These are phyloP conservation scores for Gasterosteus nipponicus DNA, from an alignment of 2,113 vertebrate genomes.

Conservation along the genomic window DNA sequence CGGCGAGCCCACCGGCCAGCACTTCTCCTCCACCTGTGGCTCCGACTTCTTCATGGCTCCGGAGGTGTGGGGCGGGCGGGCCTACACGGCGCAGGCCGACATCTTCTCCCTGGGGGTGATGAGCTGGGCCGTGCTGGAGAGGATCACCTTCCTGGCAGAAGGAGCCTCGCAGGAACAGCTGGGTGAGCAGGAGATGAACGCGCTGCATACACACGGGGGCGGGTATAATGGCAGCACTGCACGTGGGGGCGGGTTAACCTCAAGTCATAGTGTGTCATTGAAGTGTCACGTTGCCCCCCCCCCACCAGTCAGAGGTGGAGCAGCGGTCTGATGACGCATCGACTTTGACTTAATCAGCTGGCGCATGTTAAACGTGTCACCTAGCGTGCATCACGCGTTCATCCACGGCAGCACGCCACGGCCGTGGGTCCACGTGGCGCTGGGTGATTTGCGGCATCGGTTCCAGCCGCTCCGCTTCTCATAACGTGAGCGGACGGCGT, in stretches of 20 bases:
- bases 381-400: constrained; percentile 55
- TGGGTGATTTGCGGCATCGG: constrained; percentile 52
- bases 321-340: constrained; percentile 38
- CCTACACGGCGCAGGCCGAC: constrained; percentile 96
- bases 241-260: background rate
- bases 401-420: constrained; percentile 34
- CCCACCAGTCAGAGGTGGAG: constrained; percentile 18
- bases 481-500: constrained; percentile 41
- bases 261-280: background rate
- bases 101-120: constrained; percentile 97
- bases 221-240: too few species aligned
- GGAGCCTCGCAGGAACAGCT: constrained; percentile 92
- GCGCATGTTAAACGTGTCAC: constrained; percentile 75
- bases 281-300: background rate
- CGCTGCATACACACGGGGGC: background rate
- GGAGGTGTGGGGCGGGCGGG: constrained; percentile 95
- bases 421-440: constrained; percentile 59
- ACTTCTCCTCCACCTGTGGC: constrained; percentile 94
- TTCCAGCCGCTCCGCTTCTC: background rate
- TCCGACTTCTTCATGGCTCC: constrained; percentile 99
- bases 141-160: constrained; percentile 93
- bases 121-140: constrained; percentile 97
- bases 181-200: constrained; percentile 74
- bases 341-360: constrained; percentile 61
- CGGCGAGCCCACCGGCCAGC: constrained; percentile 85